Evolutionary conservation across 2,113 vertebrate genomes (phyloP).

Genomic region (Pyrgilauda ruficollis): DNA sequence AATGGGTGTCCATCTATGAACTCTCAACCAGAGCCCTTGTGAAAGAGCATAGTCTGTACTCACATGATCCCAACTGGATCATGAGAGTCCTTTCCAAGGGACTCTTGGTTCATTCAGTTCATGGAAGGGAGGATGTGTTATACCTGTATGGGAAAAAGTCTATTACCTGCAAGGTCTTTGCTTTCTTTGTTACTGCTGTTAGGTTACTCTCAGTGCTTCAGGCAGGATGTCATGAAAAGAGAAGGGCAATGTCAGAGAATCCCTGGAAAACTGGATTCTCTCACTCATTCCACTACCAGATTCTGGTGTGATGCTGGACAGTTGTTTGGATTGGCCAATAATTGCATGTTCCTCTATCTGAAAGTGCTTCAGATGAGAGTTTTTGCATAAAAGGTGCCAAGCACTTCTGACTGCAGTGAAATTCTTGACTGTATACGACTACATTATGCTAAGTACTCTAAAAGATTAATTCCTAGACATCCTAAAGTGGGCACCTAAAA

Average conservation of each 20-base stretch:
- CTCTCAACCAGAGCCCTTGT: neutral
- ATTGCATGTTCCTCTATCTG: neutral
- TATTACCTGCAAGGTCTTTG: neutral
- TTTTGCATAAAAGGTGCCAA: neutral
- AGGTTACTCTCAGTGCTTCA: neutral
- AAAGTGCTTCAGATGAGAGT: neutral
- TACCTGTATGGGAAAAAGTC: neutral
- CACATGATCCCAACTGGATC: neutral
- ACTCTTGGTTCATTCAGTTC: neutral
- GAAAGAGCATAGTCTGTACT: neutral
- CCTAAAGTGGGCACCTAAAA: slow-evolving; percentile 29
- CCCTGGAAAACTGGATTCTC: neutral
- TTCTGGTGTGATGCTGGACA: neutral
- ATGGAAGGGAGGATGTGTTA: neutral
- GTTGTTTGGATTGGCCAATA: neutral
- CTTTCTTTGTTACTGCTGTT: neutral
- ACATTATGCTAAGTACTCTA: slow-evolving; percentile 5
- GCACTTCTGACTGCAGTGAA: neutral
- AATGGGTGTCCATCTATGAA: neutral
- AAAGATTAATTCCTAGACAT: slow-evolving; percentile 27
- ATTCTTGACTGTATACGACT: neutral
- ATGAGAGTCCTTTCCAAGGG: neutral
- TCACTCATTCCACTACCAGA: neutral
- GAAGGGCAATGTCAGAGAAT: neutral
- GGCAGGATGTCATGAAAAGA: neutral